These are phyloP conservation scores for Simalia tracyae DNA, from an alignment of 2,797 vertebrate species.

Conservation along the genomic window DNA sequence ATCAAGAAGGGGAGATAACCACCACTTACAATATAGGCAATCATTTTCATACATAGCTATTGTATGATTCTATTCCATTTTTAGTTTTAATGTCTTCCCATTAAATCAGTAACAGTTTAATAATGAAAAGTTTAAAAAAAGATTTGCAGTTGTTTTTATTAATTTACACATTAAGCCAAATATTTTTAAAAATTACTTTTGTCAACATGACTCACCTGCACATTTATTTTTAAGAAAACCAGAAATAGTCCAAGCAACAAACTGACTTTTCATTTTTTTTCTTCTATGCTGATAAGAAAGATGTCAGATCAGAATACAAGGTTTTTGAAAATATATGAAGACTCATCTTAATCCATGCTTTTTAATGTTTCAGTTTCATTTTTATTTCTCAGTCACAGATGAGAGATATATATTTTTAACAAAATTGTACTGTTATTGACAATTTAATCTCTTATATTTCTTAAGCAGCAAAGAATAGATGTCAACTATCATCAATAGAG, in stretches of 20 bases:
- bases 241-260: constrained; percentile 20
- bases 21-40: background rate
- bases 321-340: constrained; percentile 12
- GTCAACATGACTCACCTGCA: background rate
- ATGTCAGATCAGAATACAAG: background rate
- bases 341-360: constrained; percentile 1
- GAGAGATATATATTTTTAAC: constrained; percentile 17
- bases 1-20: too few species aligned
- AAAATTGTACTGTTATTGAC: constrained; percentile 5
- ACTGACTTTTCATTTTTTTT: constrained; percentile 22
- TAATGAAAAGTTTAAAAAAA: background rate
- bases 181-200: background rate
- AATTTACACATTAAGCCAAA: constrained; percentile 9
- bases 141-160: constrained; percentile 1
- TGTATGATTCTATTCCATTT: background rate
- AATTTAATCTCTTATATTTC: constrained; percentile 50
- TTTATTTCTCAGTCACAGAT: constrained; percentile 30
- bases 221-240: constrained; percentile 19
- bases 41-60: background rate
- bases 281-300: background rate
- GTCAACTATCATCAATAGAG: constrained; percentile 37
- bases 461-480: constrained; percentile 38
- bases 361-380: constrained; percentile 21
- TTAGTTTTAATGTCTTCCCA: background rate
- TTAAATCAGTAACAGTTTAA: background rate